phyloP scores from a whole-genome alignment of 2,797 vertebrate species.

The Lagorchestes hirsutus region DNA sequence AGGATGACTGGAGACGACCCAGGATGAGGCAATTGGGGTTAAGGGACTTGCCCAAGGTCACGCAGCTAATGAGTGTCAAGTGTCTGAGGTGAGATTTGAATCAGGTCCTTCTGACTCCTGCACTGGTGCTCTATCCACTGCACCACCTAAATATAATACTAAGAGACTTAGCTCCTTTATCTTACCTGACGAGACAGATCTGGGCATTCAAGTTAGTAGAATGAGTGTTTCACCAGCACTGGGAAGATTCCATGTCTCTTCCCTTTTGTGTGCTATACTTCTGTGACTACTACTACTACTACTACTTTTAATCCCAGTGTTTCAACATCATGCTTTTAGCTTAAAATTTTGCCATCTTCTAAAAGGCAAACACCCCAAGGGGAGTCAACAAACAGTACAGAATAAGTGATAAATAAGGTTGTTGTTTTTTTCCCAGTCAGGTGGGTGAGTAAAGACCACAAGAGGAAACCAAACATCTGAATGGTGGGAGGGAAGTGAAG shows the following conservation, averaged over 20 bases:
- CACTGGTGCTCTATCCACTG: too few relatives aligned
- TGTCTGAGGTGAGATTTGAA: too few relatives aligned
- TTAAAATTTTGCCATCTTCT: neutral
- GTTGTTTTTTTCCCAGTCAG: conserved; percentile 14
- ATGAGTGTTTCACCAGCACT: neutral
- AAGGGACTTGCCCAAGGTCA: too few relatives aligned
- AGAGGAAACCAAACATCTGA: neutral
- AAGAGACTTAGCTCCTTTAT: neutral
- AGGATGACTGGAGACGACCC: too few relatives aligned
- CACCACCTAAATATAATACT: neutral
- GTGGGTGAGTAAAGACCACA: neutral
- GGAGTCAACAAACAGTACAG: neutral
- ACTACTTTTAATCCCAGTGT: neutral
- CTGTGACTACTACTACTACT: neutral
- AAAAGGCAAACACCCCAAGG: neutral
- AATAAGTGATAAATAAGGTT: neutral
- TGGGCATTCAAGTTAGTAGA: neutral
- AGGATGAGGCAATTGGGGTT: too few relatives aligned
- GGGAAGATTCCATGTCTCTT: neutral
- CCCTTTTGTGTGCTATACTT: conserved; percentile 4
- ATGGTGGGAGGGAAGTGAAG: neutral
- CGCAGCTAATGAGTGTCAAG: too few relatives aligned
- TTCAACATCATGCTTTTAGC: neutral
- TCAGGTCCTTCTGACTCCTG: too few relatives aligned
- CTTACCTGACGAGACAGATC: neutral